phyloP scores from a whole-genome alignment of 2,113 vertebrate genomes.

The Austrofundulus limnaeus region DNA sequence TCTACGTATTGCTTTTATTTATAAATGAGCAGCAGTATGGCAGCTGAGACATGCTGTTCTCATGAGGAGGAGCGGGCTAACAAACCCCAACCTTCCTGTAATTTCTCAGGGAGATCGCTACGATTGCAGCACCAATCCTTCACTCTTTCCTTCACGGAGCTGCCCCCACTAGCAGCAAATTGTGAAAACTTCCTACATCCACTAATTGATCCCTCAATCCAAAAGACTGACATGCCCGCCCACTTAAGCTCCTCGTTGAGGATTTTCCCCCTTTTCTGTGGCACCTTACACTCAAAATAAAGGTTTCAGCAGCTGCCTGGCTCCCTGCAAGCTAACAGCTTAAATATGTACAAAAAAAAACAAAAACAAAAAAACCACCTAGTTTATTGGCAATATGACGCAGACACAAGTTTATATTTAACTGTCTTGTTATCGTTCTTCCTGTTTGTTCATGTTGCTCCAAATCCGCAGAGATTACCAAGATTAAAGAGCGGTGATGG shows the following conservation, averaged over 20 bases:
- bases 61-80: slow-evolving; percentile 18
- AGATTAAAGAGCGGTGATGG: slow-evolving; percentile 19
- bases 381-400: slow-evolving; percentile 17
- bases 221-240: slow-evolving; percentile 50
- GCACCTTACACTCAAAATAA: slow-evolving; percentile 43
- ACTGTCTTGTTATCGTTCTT: slow-evolving; percentile 31
- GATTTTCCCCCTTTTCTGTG: slow-evolving; percentile 38
- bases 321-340: slow-evolving; percentile 43
- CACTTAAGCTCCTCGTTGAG: slow-evolving; percentile 50
- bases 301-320: slow-evolving; percentile 56
- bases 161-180: slow-evolving; percentile 29
- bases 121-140: slow-evolving; percentile 33
- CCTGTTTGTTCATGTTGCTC: slow-evolving; percentile 6
- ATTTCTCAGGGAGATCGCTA: slow-evolving; percentile 24
- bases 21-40: not conserved
- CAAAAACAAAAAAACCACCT: slow-evolving; percentile 4
- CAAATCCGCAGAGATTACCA: slow-evolving; percentile 8
- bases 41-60: not conserved
- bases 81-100: slow-evolving; percentile 4
- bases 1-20: slow-evolving; percentile 10
- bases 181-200: slow-evolving; percentile 45
- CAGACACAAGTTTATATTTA: slow-evolving; percentile 24
- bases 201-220: slow-evolving; percentile 61
- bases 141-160: slow-evolving; percentile 3
- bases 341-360: slow-evolving; percentile 2